These are phyloP conservation scores for Drosophila buzzatii DNA, from an alignment of 2,888 invertebrate genomes.

Conservation along the genomic window DNA sequence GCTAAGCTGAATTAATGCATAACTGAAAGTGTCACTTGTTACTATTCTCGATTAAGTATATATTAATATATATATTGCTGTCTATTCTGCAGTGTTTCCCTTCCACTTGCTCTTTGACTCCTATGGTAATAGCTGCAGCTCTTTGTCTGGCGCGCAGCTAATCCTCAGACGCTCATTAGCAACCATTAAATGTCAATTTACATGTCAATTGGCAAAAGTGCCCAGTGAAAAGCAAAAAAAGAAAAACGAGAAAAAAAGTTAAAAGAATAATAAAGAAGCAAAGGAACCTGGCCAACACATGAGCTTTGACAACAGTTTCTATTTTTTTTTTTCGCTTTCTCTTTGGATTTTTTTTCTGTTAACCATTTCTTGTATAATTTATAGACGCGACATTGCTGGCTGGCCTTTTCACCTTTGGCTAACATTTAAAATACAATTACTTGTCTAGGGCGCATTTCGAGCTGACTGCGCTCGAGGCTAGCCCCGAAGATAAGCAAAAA, in stretches of 20 bases:
- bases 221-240: conserved; percentile 49
- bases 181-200: conserved; percentile 84
- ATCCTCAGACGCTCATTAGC: conserved; percentile 79
- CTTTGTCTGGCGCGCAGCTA: conserved; percentile 46
- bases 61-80: not conserved
- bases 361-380: conserved; percentile 73
- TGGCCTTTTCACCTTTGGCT: conserved; percentile 61
- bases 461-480: conserved; percentile 50
- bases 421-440: conserved; percentile 83
- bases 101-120: conserved; percentile 37
- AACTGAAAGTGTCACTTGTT: not conserved
- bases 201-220: conserved; percentile 80
- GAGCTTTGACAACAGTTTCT: conserved; percentile 56
- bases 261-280: conserved; percentile 12
- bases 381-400: conserved; percentile 69
- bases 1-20: not conserved
- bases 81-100: conserved; percentile 10
- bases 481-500: conserved; percentile 72
- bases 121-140: conserved; percentile 40
- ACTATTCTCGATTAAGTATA: not conserved
- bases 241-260: conserved; percentile 37
- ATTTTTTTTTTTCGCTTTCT: not conserved
- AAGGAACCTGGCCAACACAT: conserved; percentile 50
- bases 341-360: conserved; percentile 28
- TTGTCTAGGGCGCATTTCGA: conserved; percentile 63